Evolutionary conservation across 2,113 vertebrate genomes (phyloP).

Genomic region (Apistogramma diplotaenia): DNA sequence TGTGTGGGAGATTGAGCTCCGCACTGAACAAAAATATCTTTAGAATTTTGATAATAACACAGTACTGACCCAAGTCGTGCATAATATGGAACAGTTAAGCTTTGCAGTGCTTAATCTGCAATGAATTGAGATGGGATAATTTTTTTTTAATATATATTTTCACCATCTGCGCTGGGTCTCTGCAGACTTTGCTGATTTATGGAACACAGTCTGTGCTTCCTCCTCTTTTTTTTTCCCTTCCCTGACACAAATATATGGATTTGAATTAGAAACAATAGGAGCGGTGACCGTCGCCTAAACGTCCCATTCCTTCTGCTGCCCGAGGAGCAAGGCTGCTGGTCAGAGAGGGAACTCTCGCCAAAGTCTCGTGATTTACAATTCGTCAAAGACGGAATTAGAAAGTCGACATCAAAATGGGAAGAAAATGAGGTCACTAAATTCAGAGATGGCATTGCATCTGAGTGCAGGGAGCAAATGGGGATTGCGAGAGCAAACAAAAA

Average conservation of each 20-base stretch:
- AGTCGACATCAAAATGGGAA: slow-evolving; percentile 55
- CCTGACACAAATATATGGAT: slow-evolving; percentile 62
- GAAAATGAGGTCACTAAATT: slow-evolving; percentile 71
- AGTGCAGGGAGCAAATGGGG: slow-evolving; percentile 27
- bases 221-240: slow-evolving; percentile 37
- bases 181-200: slow-evolving; percentile 75
- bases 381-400: slow-evolving; percentile 41
- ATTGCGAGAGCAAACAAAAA: slow-evolving; percentile 61
- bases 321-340: slow-evolving; percentile 31
- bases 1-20: slow-evolving; percentile 13
- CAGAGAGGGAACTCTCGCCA: slow-evolving; percentile 22
- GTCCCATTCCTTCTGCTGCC: slow-evolving; percentile 19
- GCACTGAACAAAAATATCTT: slow-evolving; percentile 30
- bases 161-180: slow-evolving; percentile 75
- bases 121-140: slow-evolving; percentile 53
- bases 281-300: slow-evolving; percentile 42
- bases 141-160: slow-evolving; percentile 18
- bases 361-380: slow-evolving; percentile 40
- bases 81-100: slow-evolving; percentile 39
- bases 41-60: slow-evolving; percentile 42
- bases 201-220: slow-evolving; percentile 40
- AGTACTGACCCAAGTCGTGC: slow-evolving; percentile 15
- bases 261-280: slow-evolving; percentile 68
- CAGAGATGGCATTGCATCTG: slow-evolving; percentile 50
- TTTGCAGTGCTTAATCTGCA: slow-evolving; percentile 63